These are phyloP conservation scores for Oncorhynchus keta DNA, from an alignment of 2,113 vertebrate genomes.

Conservation along the genomic window DNA sequence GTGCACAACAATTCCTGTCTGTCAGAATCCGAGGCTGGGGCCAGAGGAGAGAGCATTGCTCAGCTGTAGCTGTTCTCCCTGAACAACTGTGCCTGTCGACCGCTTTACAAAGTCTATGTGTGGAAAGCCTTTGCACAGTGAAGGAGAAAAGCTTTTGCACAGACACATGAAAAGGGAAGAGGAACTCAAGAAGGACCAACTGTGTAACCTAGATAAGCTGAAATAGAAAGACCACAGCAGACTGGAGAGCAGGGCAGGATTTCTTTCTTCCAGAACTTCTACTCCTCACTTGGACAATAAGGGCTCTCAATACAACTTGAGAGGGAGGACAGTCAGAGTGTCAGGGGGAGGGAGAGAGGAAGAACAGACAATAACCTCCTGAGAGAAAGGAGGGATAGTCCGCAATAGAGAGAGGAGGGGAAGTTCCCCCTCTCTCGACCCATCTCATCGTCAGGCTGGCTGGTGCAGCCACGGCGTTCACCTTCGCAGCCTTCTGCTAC, in stretches of 20 bases:
- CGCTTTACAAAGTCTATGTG: slow-evolving; percentile 25
- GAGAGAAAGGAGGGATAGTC: neutral
- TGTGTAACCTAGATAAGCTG: neutral
- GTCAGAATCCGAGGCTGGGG: slow-evolving; percentile 52
- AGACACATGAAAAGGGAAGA: slow-evolving; percentile 7
- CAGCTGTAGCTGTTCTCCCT: neutral
- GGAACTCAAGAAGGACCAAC: slow-evolving; percentile 34
- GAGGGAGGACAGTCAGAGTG: neutral
- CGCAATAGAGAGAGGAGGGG: slow-evolving; percentile 30
- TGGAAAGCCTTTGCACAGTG: neutral
- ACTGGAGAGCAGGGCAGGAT: slow-evolving; percentile 5
- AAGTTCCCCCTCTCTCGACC: slow-evolving; percentile 51
- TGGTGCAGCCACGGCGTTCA: slow-evolving; percentile 88
- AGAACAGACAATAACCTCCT: neutral
- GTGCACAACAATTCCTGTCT: slow-evolving; percentile 17
- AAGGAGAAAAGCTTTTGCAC: neutral
- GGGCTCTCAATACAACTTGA: slow-evolving; percentile 14
- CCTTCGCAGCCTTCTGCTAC: slow-evolving; percentile 97
- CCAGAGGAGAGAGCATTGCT: slow-evolving; percentile 20
- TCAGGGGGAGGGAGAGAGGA: neutral
- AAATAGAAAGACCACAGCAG: slow-evolving; percentile 6
- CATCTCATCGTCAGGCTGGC: slow-evolving; percentile 61
- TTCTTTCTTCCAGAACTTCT: slow-evolving; percentile 1
- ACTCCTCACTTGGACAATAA: slow-evolving; percentile 36
- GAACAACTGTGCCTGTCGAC: slow-evolving; percentile 40